Conservation (phyloP, 2,888 invertebrate genomes). For the Tetragnatha montana region DNA sequence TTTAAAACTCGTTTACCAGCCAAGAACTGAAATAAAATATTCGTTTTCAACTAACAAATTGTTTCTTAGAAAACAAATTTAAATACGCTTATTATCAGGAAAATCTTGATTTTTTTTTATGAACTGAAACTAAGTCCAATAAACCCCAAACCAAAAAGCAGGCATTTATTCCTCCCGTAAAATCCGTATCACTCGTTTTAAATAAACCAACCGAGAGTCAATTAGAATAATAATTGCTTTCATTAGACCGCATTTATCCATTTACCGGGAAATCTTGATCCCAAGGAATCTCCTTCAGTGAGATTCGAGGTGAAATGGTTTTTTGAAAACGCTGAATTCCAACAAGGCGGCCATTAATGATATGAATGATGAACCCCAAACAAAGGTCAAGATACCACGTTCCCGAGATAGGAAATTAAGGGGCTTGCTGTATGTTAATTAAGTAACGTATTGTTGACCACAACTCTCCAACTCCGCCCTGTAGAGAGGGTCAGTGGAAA, state of each 20-base stretch:
- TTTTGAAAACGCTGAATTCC: slow-evolving; percentile 17
- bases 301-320: background rate
- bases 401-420: slow-evolving; percentile 65
- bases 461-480: slow-evolving; percentile 49
- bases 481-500: slow-evolving; percentile 52
- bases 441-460: slow-evolving; percentile 66
- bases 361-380: slow-evolving; percentile 58
- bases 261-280: background rate
- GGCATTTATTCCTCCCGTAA: no score
- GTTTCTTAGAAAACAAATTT: no score
- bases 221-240: background rate
- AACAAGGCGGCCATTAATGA: slow-evolving; percentile 46
- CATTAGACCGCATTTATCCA: background rate
- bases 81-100: no score
- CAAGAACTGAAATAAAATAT: no score
- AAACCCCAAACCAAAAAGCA: no score
- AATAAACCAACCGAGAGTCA: background rate
- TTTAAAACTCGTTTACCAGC: no score
- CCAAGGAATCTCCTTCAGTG: background rate
- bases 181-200: background rate
- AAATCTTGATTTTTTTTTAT: no score
- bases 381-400: slow-evolving; percentile 58
- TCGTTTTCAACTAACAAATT: no score
- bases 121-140: no score
- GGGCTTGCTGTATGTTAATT: slow-evolving; percentile 67